Conservation (phyloP, 2,113 vertebrate genomes). For the Lota lota region DNA sequence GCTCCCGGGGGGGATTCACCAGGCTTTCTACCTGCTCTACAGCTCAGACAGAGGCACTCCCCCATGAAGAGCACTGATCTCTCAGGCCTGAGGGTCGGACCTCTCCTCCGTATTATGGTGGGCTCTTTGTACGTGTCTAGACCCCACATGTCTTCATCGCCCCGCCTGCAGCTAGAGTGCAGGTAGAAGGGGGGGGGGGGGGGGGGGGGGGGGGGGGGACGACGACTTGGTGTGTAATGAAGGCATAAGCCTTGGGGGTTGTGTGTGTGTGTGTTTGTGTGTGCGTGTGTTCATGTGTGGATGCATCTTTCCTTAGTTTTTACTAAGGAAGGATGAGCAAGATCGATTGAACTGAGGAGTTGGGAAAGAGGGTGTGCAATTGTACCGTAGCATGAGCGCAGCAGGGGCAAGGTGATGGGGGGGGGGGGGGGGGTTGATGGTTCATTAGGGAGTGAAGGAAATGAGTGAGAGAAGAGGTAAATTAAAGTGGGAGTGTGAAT, state of each 20-base stretch:
- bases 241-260: too few species aligned
- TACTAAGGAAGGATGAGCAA: too few species aligned
- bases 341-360: too few species aligned
- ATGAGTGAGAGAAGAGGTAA: conserved; percentile 1
- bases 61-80: background rate
- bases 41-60: background rate
- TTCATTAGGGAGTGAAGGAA: conserved; percentile 1
- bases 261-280: background rate
- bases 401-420: background rate
- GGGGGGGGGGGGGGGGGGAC: background rate
- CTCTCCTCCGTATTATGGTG: background rate
- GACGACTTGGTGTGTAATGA: background rate
- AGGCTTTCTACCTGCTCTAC: too few species aligned
- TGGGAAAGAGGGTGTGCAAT: too few species aligned
- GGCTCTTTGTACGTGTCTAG: background rate
- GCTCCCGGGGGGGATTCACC: too few species aligned
- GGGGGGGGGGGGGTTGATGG: background rate
- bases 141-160: background rate
- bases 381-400: too few species aligned
- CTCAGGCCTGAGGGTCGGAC: background rate
- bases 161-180: too few species aligned
- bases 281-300: background rate
- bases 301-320: background rate
- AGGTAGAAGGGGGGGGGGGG: background rate
- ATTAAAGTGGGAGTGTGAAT: conserved; percentile 4